Percentiles rank a stretch among this genome's conserved stretches.
Evolutionary conservation across 35 echinoderm and acorn worm genomes (phyloP).

Genomic region (Ptychodera flava): DNA sequence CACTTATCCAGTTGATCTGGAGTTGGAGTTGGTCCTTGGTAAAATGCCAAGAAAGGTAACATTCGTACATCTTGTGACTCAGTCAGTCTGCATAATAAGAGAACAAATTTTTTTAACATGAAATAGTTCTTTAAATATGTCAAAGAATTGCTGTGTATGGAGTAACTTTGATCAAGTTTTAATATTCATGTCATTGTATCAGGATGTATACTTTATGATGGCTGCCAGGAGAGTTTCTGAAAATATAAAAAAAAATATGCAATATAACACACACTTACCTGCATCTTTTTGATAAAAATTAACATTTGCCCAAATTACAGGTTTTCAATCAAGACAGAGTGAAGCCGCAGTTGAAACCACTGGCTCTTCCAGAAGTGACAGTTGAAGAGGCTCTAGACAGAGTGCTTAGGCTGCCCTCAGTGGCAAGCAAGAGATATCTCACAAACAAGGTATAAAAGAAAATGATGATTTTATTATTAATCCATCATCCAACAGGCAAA

Average conservation of each 20-base stretch:
- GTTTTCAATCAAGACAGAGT: conserved; percentile 60
- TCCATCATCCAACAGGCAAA: no score
- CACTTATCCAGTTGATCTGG: conserved; percentile 79
- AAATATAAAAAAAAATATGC: no score
- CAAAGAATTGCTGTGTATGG: neutral
- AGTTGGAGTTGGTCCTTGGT: conserved; percentile 88
- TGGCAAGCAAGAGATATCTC: conserved; percentile 94
- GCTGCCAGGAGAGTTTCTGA: no score
- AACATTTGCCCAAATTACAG: no score
- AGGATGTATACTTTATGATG: no score
- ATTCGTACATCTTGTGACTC: neutral
- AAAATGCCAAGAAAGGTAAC: conserved; percentile 92
- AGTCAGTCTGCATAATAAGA: neutral
- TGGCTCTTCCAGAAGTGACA: conserved; percentile 53
- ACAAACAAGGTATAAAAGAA: conserved; percentile 99
- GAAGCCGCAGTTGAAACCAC: conserved; percentile 25
- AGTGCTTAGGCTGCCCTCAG: conserved; percentile 84
- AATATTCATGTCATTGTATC: no score
- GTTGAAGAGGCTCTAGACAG: conserved; percentile 63
- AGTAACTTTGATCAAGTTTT: neutral
- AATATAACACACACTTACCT: no score
- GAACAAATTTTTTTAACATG: neutral
- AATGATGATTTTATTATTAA: no score
- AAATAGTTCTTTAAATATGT: neutral
- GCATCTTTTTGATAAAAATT: no score